A percentile compares a stretch with the other conserved stretches of the same genome.
These are phyloP conservation scores for Carterocephalus palaemon DNA, from an alignment of 2,888 invertebrate species.

Conservation along the genomic window DNA sequence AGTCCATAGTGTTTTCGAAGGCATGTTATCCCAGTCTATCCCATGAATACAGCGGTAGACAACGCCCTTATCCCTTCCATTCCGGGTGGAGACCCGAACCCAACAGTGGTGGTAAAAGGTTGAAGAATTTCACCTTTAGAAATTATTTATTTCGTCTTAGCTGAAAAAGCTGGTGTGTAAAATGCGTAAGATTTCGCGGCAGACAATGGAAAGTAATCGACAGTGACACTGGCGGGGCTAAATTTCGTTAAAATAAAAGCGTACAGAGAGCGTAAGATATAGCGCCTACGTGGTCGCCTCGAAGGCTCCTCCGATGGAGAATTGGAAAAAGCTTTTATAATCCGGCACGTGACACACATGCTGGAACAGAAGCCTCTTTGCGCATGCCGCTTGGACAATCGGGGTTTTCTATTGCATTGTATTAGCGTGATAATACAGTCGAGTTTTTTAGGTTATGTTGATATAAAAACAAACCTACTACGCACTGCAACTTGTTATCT, in stretches of 20 bases:
- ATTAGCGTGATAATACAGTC: constrained; percentile 26
- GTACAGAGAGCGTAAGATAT: constrained; percentile 74
- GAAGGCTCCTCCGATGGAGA: constrained; percentile 71
- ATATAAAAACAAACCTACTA: too few relatives aligned
- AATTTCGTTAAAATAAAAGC: constrained; percentile 79
- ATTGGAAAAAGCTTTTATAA: constrained; percentile 80
- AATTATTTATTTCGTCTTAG: too few relatives aligned
- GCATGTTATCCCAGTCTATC: too few relatives aligned
- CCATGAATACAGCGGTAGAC: too few relatives aligned
- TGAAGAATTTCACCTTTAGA: too few relatives aligned
- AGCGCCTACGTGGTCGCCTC: constrained; percentile 75
- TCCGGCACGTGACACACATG: constrained; percentile 77
- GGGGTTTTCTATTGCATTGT: constrained; percentile 47
- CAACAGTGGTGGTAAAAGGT: too few relatives aligned
- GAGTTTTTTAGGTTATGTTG: not conserved
- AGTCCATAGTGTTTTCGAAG: too few relatives aligned
- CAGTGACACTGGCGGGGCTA: constrained; percentile 71
- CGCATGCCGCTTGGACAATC: constrained; percentile 19
- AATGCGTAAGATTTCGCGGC: constrained; percentile 38
- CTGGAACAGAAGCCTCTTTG: constrained; percentile 45
- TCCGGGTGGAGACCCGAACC: too few relatives aligned
- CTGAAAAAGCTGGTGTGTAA: not conserved
- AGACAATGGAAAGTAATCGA: constrained; percentile 76
- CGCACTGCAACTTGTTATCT: too few relatives aligned
- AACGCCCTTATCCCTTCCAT: too few relatives aligned